A percentile compares a stretch with the other conserved stretches of the same genome.
Conservation (phyloP, 1,140 invertebrate genomes). For the Panagrolaimus sp. region DNA sequence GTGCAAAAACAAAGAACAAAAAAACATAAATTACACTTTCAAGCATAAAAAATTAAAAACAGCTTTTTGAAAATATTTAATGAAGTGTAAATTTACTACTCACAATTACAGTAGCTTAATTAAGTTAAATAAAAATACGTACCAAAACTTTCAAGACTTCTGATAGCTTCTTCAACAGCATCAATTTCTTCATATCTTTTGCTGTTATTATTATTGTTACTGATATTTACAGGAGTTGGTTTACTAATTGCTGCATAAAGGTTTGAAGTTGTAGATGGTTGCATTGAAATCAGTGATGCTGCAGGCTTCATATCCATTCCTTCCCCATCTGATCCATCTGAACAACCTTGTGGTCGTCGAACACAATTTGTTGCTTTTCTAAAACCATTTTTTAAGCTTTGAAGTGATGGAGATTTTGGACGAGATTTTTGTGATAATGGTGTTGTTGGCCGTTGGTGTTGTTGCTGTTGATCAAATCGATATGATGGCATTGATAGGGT, state of each 20-base stretch:
- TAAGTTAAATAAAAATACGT: background rate
- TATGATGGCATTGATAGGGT: background rate
- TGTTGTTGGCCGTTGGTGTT: background rate
- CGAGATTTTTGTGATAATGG: background rate
- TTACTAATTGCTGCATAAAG: background rate
- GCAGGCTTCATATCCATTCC: background rate
- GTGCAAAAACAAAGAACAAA: no score
- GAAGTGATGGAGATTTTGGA: background rate
- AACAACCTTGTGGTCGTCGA: background rate
- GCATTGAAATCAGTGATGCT: background rate
- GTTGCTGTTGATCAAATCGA: background rate
- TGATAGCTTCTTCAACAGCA: conserved; percentile 38
- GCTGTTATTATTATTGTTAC: background rate
- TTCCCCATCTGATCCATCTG: background rate
- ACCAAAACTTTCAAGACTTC: conserved; percentile 38
- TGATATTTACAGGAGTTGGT: background rate
- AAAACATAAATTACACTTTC: no score
- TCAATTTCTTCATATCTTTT: conserved; percentile 19
- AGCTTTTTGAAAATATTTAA: no score
- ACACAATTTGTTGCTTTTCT: conserved; percentile 5
- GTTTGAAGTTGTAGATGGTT: conserved; percentile 1
- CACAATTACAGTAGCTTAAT: no score
- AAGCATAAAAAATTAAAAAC: no score
- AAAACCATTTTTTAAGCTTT: background rate
- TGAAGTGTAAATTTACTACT: no score